Evolutionary conservation across 2,797 vertebrate genomes (phyloP), one percentile per base, ranked within the genome.

Genomic region (Esox masquinongy): DNA sequence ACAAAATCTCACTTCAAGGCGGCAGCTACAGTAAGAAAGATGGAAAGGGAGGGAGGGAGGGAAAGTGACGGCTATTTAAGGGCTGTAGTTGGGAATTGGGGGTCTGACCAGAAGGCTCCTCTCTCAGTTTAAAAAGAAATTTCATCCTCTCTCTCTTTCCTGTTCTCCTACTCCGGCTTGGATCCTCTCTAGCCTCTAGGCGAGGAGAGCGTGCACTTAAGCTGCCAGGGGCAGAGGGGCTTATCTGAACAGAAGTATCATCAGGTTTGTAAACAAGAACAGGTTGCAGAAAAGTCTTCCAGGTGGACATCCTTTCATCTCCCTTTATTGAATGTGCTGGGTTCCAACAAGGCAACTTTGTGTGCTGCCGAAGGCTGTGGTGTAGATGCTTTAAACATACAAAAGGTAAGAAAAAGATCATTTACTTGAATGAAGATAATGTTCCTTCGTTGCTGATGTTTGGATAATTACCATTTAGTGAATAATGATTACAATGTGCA

Each of bases 1-100:
- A 79, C 87, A 90, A 90, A 89, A 91, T 90, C 87, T 91, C 88
- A 86, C 90, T 91, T 86, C 80, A 85, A 88, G 84, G 83, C 90
- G 75, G 88, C 79, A 86, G 88, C 82, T 61, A 73, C 85, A 88
- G 89, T 86, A 83, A 66, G 80, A 85, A 82, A 83, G 85, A 87
- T 85, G 85, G 86, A 74, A 76, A 70, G 19, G n/a, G 72, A 29
- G 68, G n/a, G 63, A 51, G 66, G 5, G 64, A 61, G n/a, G 78
- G 78, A 78, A 80, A 82, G 74, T 80, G 85, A 85, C 64, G 78
- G 82, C 87, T 91, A 87, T 91, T 90, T 92, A 93, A 92, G 90
- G 90, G 86, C 83, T 90, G 86, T 87, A 83, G 88, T 89, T 83
- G 77, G 89, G 87, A 83, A 83, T 81, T 80, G 83, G 82, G 81